These are phyloP conservation scores for Euura lappo DNA, from an alignment of 1,140 invertebrate species.

Conservation along the genomic window DNA sequence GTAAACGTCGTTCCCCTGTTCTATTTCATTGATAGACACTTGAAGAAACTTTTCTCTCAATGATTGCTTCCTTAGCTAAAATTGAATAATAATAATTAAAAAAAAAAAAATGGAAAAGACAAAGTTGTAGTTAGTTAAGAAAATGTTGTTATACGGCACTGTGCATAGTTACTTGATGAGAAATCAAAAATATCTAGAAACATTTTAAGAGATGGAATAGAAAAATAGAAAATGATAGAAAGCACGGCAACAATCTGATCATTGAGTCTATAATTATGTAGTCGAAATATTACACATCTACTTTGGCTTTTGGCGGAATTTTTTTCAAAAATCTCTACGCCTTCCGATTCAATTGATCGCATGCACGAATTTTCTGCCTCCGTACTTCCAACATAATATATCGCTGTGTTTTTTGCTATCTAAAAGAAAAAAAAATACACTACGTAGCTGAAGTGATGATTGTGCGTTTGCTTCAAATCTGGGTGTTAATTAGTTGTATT, in stretches of 20 bases:
- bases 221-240: too few species aligned
- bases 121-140: not conserved
- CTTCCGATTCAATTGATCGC: too few species aligned
- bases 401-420: not conserved
- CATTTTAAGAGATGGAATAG: too few species aligned
- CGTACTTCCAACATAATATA: too few species aligned
- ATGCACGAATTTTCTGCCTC: too few species aligned
- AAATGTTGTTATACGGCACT: not conserved
- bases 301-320: too few species aligned
- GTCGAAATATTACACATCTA: too few species aligned
- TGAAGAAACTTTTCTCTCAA: not conserved
- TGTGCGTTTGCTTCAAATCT: not conserved
- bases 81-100: not conserved
- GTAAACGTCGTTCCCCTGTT: not conserved
- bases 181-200: too few species aligned
- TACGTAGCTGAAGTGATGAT: not conserved
- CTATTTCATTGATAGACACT: not conserved
- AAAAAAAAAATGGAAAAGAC: not conserved
- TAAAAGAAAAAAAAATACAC: not conserved
- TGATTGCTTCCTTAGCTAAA: constrained; percentile 1
- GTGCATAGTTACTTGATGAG: not conserved
- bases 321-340: too few species aligned
- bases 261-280: too few species aligned
- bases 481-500: not conserved
- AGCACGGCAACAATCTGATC: too few species aligned